Evolutionary conservation across 53 echinoderm and acorn worm genomes (phyloP), one percentile per base, ranked within the genome.

Genomic region (Arbacia lixula): DNA sequence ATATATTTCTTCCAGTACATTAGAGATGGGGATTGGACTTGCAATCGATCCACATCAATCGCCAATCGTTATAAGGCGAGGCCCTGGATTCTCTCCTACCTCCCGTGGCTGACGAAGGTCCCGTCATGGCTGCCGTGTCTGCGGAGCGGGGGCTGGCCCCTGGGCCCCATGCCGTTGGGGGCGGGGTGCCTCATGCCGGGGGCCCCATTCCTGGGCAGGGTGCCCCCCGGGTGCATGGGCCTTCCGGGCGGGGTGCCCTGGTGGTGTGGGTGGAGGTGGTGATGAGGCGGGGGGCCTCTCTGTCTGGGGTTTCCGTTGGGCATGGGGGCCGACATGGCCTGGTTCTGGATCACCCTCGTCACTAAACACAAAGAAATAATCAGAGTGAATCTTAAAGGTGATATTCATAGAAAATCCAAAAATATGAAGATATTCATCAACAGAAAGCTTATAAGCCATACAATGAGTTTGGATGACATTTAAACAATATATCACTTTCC

Each of bases 201-300:
- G 27, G 82, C 82, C 26, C 82, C 82, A 30, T 81, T 81, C 82
- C 82, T 81, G 38, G 78, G 78, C 24, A 77, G 60, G 64, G 64
- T 81, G 21, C 39, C 77, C 27, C 37, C 37, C 28, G 36, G 77
- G 8, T 14, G 5, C 5, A 57, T 5, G 39, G 78, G 78, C 21
- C 82, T 35, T 25, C 82, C 82, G 2, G 82, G 82, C 1, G 82
- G 82, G 19, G 82, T 81, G 6, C 31, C 29, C 38, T 77, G 78
- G 60, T 77, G 78, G 82, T 81, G 82, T 8, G 8, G 41, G 49
- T 77, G 77, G 39, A 58, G 77, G 82, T 81, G 82, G 39, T 38
- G 41, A 46, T 77, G 77, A 28, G 77, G 77, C 14, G 77, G 77
- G 40, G 82, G 64, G 27, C 82, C 82, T 2, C 82, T 62, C 51